Base-by-base conservation (phyloP, 2,113 vertebrate genomes). In the Hydrochoerus hydrochaeris region DNA sequence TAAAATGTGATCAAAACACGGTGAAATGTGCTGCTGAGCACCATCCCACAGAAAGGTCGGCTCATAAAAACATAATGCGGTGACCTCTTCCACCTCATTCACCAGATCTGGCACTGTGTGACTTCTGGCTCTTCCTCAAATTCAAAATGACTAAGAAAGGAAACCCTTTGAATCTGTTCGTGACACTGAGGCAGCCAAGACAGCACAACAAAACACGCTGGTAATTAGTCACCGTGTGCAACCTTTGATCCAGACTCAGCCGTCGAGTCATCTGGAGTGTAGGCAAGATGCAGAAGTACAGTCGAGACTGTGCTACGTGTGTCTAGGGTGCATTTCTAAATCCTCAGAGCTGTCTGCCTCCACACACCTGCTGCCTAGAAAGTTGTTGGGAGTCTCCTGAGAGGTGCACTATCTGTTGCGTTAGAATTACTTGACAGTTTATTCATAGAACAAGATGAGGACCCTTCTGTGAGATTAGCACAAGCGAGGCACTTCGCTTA, bases 401-500 rank as follows among this genome's bases (percentile, higher is more conserved):
- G 38, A 30, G 24, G 9, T 28, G 19, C 35, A 30, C 12, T 24
- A 35, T 44, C 30, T 57, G 19, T 69, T 16, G 7, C n/a, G 63
- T 69, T 92, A 88, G 87, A 69, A 30, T 83, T 81, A 38, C 8
- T 0, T 46, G n/a, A n/a, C 38, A 7, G 11, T 89, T 81, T 20
- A 62, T n/a, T 86, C 41, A 16, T 20, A 44, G 60, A 44, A 38
- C 5, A n/a, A 19, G 17, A 28, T 38, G 35, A 41, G 71, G 13
- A 91, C 20, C 14, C 49, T 38, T 7, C 30, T 14, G 14, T 60
- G 78, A 8, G 30, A 46, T 38, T 60, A 28, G 10, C 41, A 19
- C 2, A 4, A 52, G 11, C 63, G 52, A 28, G 2, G 35, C 0
- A 0, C 28, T 19, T 63, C 38, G 69, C 14, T 20, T 24, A 1